Evolutionary conservation across 1,140 invertebrate genomes (phyloP).

Genomic region (Nephotettix cincticeps): DNA sequence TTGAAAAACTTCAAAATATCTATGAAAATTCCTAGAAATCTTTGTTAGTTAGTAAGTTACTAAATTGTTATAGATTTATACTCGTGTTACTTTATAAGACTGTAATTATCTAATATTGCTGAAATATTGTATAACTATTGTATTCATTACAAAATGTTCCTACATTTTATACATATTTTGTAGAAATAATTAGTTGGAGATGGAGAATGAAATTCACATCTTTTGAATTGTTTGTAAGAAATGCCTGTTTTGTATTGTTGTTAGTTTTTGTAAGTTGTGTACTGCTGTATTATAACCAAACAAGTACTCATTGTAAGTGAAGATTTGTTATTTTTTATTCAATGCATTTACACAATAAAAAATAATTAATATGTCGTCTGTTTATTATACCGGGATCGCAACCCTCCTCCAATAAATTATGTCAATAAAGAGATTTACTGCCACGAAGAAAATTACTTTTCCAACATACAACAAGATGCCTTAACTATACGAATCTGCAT

Average conservation of each 20-base stretch:
- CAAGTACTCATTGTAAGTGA: constrained; percentile 30
- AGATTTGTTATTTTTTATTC: constrained; percentile 34
- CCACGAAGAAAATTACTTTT: no score
- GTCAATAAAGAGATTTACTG: no score
- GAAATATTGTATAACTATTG: constrained; percentile 16
- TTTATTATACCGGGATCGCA: no score
- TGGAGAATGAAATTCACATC: constrained; percentile 28
- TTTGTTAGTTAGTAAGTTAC: no score
- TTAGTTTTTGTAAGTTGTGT: constrained; percentile 33
- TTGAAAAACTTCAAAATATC: no score
- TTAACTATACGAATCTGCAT: no score
- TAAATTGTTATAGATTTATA: not conserved
- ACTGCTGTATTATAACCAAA: constrained; percentile 22
- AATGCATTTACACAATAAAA: constrained; percentile 2
- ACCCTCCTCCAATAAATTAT: no score
- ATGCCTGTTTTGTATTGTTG: constrained; percentile 38
- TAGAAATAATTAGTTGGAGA: no score
- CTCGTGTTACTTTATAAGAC: not conserved
- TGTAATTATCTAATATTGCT: constrained; percentile 17
- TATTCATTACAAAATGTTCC: not conserved
- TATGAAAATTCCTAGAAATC: no score
- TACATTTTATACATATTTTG: no score
- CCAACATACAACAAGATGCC: no score
- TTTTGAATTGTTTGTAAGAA: constrained; percentile 27
- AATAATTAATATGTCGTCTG: not conserved